Base-by-base conservation (phyloP, 1,140 invertebrate species). In the Idris sp. region DNA sequence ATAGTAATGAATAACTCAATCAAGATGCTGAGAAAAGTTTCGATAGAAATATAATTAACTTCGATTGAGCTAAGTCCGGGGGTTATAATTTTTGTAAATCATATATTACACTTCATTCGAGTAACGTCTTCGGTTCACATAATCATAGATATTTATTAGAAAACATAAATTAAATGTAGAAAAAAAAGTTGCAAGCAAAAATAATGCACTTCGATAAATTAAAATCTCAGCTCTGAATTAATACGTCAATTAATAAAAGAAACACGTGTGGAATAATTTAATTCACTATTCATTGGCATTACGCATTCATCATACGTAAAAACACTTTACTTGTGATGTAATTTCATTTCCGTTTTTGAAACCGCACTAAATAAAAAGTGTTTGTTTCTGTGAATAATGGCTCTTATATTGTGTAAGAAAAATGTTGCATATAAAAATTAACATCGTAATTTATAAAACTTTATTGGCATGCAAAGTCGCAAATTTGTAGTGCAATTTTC, bases 231-330 rank as follows among this genome's bases (percentile, higher is more conserved):
- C n/a, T n/a, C n/a, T n/a, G n/a, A n/a, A 33, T 15, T 19, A 44
- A 46, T 41, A 35, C 15, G 36, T 35, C 10, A 62, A 51, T 38
- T 38, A 28, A 36, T 15, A 38, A 61, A 56, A 22, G 43, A 18
- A 22, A 51, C 44, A 54, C 56, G 41, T 30, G 48, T 54, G 30
- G 33, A 41, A 54, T 62, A 72, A 61, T 46, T 61, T 35, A 51
- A 71, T 61, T 36, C 19, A 22, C 43, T 40, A 36, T 51, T 64
- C 48, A 41, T 40, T 18, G 36, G 11, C 40, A 61, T 67, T 74
- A 35, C 33, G 13, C 48, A 71, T 73, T 72, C 51, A 40, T 72
- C 62, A 48, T 62, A 25, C 54, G 38, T 58, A 35, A n/a, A 41
- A 30, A 10, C 43, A 11, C 30, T 59, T 59, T 38, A 30, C 33